Base-by-base conservation (phyloP, 2,888 invertebrate genomes). In the Carterocephalus palaemon region DNA sequence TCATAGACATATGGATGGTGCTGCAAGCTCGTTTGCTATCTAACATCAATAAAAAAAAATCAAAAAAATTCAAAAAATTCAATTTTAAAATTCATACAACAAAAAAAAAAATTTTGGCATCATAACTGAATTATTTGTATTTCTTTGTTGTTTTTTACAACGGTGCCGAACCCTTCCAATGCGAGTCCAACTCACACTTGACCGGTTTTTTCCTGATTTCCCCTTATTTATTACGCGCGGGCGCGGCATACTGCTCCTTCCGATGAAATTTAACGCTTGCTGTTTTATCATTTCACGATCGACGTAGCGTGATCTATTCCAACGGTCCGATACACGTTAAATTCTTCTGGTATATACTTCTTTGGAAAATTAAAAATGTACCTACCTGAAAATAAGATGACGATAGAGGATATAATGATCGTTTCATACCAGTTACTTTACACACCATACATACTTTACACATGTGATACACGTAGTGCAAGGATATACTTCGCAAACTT, bases 261-360 rank as follows among this genome's bases (percentile, higher is more conserved):
- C 22, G 43, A 8, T 34, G 36, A 34, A 43, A 36, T 43, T 43
- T 36, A 43, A 43, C 36, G 43, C 43, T 29, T 43, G 43, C 43
- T 36, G 36, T 43, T 43, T 43, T 43, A 43, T 43, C 43, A 43
- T 43, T 43, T 43, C 43, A 43, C 43, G 36, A 43, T 43, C 43
- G 43, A 29, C 43, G 36, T 43, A 36, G 43, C 43, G 12, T 36
- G 43, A 36, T 36, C 29, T 29, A 29, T 29, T 29, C 26, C 15
- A 10, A 16, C 16, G 29, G 43, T 29, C 42, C 36, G 28, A 23
- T 34, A 34, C 22, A 22, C 28, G 4, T 43, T 8, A 20, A 43
- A 42, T 41, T 8, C 33, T 34, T 42, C 34, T 29, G 19, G 26
- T 12, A 20, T 28, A 34, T 32, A 19, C 24, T 41, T 33, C 32